These are phyloP conservation scores for Cololabis saira DNA, from an alignment of 2,113 vertebrate species.

Conservation along the genomic window DNA sequence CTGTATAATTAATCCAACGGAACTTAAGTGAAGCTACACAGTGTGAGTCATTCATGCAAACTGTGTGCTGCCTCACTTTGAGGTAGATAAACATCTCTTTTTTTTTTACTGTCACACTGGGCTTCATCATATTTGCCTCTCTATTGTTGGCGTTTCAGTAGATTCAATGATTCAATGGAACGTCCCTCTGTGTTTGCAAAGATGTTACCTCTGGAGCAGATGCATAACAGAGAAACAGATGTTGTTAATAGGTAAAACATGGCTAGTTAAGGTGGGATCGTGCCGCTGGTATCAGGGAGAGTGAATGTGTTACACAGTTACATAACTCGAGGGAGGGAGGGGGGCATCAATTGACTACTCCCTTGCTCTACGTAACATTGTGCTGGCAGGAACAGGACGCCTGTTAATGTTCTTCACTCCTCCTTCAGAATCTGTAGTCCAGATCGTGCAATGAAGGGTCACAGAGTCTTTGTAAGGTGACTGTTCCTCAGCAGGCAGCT, in stretches of 20 bases:
- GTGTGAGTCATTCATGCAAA: constrained; percentile 28
- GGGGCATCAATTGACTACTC: constrained; percentile 43
- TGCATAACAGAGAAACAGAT: constrained; percentile 68
- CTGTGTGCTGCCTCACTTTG: constrained; percentile 16
- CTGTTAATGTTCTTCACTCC: constrained; percentile 9
- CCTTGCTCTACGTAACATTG: constrained; percentile 44
- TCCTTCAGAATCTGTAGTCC: constrained; percentile 29
- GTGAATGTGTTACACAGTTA: constrained; percentile 55
- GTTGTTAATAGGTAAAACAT: constrained; percentile 61
- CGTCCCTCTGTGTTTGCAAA: constrained; percentile 57
- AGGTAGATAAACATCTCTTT: constrained; percentile 7
- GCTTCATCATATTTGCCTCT: constrained; percentile 33
- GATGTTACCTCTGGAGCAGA: constrained; percentile 51
- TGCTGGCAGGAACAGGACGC: constrained; percentile 18
- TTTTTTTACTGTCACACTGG: constrained; percentile 17
- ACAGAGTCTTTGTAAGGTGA: constrained; percentile 41
- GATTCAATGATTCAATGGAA: constrained; percentile 54
- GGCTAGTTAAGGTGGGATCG: constrained; percentile 42
- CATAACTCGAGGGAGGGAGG: constrained; percentile 61
- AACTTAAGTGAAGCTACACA: constrained; percentile 39
- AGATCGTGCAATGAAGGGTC: constrained; percentile 29
- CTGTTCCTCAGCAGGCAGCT: constrained; percentile 54
- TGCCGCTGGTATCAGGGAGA: constrained; percentile 43
- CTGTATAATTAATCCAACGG: constrained; percentile 51
- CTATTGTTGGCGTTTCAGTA: constrained; percentile 56